Evolutionary conservation across 2,113 vertebrate species (phyloP), one percentile per base, ranked within the genome.

Genomic region (Tamias sibiricus): DNA sequence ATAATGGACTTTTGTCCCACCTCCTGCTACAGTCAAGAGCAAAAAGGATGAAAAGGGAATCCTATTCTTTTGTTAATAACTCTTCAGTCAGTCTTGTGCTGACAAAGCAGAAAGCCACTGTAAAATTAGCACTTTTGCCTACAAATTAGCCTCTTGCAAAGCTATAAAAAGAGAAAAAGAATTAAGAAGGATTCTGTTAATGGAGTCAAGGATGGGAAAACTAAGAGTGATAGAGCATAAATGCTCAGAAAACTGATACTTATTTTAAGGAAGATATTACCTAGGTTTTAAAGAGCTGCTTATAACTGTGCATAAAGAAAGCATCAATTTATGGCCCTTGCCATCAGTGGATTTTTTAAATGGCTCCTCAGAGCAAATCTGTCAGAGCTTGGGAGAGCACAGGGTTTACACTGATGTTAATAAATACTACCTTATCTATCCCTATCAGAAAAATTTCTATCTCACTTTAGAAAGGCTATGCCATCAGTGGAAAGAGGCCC

Each of bases 91-190:
- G 95, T 13, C 52, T 91, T 69, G 35, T 96, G 98, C 97, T 97
- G 98, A 97, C 66, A 87, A 97, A 97, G 97, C 94, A 94, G 96
- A 97, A 97, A 93, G 84, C 75, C 95, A 88, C 84, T 97, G 93
- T 97, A 97, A 98, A 97, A 97, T 97, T 97, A 98, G 94, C 96
- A 93, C 76, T 94, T 97, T 96, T 96, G 66, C n/a, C 89, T 96
- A 95, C 80, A 95, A 97, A 96, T 97, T 96, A 97, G 95, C 87
- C 62, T 49, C 64, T 96, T 93, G 84, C 59, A 91, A 97, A 95
- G 91, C 89, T 87, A 97, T 97, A 94, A 97, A 97, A 96, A 93
- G 89, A 76, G 47, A 72, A 96, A 96, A 84, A 47, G 84, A 96
- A 96, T 95, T 96, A 96, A 97, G 94, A 85, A 95, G 75, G 95